Conservation (phyloP, 2,113 vertebrate species). For the Oxygymnocypris stewartii region DNA sequence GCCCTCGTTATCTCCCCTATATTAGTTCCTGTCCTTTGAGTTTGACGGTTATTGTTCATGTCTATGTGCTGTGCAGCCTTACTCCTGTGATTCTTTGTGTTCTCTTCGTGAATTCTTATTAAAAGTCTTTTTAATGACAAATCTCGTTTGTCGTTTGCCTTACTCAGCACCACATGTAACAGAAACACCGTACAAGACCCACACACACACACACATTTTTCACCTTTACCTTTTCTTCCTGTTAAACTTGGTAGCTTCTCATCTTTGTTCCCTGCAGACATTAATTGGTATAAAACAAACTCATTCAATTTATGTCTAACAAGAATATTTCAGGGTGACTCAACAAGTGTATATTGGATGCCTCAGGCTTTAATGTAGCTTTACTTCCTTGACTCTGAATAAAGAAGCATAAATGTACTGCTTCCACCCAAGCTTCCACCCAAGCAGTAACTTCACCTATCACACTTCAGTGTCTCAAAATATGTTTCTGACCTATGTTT, state of each 20-base stretch:
- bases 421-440: too few species aligned
- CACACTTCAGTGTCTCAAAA: neutral
- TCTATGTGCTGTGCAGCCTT: too few species aligned
- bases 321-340: neutral
- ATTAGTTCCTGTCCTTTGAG: too few species aligned
- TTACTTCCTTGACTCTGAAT: constrained; percentile 1
- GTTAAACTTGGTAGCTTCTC: neutral
- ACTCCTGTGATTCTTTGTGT: too few species aligned
- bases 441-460: neutral
- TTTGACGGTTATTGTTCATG: too few species aligned
- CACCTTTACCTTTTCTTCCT: neutral
- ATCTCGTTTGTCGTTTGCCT: too few species aligned
- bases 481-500: neutral
- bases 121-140: too few species aligned
- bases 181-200: neutral
- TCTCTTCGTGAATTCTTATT: too few species aligned
- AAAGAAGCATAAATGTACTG: neutral
- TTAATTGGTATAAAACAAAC: neutral
- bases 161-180: too few species aligned
- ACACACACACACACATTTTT: neutral
- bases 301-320: neutral
- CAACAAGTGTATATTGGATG: neutral
- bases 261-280: neutral
- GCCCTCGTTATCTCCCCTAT: too few species aligned
- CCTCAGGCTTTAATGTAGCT: neutral